Evolutionary conservation across 2,113 vertebrate species (phyloP), one percentile per base, ranked within the genome.

Genomic region (Columba janthina): DNA sequence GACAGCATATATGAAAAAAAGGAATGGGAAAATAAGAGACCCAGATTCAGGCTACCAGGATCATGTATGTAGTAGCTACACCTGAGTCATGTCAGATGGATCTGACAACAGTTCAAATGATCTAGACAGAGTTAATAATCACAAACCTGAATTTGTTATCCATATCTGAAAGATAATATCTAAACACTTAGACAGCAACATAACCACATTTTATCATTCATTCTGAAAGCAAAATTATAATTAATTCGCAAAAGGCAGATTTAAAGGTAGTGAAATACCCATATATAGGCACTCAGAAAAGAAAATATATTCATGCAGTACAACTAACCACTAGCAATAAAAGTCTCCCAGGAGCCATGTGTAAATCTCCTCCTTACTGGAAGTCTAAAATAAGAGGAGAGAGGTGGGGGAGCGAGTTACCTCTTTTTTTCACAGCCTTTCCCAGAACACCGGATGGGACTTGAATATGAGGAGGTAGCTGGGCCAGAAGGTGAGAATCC

Each of bases 321-420:
- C 64, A 77, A 85, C 75, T 90, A 96, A 88, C 64, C 60, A 91
- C 56, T 19, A 44, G 75, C 72, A 76, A 56, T 91, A 77, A 83
- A 91, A 86, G 51, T 83, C 77, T 89, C 87, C 44, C 71, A 94
- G 89, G 81, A 79, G 24, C 28, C 16, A n/a, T 67, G 53, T 67
- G 67, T 88, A 95, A 91, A 95, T 96, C 82, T 91, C 25, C 28
- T 92, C 40, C 42, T 94, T 93, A 90, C 85, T 91, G 93, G 60
- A 97, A 96, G 38, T 50, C 82, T 94, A 54, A 93, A 93, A 76
- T 50, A 76, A 79, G 67, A 62, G 20, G 82, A 48, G 48, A 32
- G 74, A 38, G 15, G 69, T 8, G 18, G 18, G 34, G 29, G 24
- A 74, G 26, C 6, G 15, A 48, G 19, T 42, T 88, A 36, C 13